A percentile compares a stretch with the other conserved stretches of the same genome.
Evolutionary conservation across 1,140 invertebrate species (phyloP).

Genomic region (Colletes latitarsis): DNA sequence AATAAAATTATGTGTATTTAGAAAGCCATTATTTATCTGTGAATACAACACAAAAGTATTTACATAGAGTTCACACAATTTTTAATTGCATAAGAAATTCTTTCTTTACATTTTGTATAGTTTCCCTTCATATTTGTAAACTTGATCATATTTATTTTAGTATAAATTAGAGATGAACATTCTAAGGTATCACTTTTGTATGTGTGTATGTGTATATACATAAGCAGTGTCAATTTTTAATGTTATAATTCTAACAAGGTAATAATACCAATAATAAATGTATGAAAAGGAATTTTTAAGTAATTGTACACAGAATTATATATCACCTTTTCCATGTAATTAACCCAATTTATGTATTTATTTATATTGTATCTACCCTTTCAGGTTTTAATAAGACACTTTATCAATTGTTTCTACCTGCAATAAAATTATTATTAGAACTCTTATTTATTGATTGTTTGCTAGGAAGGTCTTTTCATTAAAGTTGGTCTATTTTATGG

Average conservation of each 20-base stretch:
- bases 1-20: slow-evolving; percentile 49
- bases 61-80: slow-evolving; percentile 11
- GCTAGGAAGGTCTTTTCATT: not conserved
- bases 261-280: slow-evolving; percentile 58
- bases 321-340: slow-evolving; percentile 50
- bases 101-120: slow-evolving; percentile 44
- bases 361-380: slow-evolving; percentile 24
- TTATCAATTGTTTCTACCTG: not conserved
- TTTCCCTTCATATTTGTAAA: slow-evolving; percentile 32
- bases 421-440: slow-evolving; percentile 18
- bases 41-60: not conserved
- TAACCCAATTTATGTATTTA: slow-evolving; percentile 22
- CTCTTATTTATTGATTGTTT: slow-evolving; percentile 13
- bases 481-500: slow-evolving; percentile 12
- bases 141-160: slow-evolving; percentile 38
- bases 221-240: slow-evolving; percentile 61
- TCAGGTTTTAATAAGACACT: slow-evolving; percentile 28
- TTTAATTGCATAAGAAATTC: slow-evolving; percentile 30
- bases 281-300: slow-evolving; percentile 49
- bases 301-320: slow-evolving; percentile 42
- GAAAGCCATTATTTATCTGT: slow-evolving; percentile 16
- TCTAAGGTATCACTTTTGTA: slow-evolving; percentile 37
- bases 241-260: slow-evolving; percentile 51
- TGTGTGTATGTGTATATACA: slow-evolving; percentile 49
- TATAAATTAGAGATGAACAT: slow-evolving; percentile 28